A percentile compares a stretch with the other conserved stretches of the same genome.
These are phyloP conservation scores for Aphelenchoides avenae DNA, from an alignment of 1,140 invertebrate genomes.

Conservation along the genomic window DNA sequence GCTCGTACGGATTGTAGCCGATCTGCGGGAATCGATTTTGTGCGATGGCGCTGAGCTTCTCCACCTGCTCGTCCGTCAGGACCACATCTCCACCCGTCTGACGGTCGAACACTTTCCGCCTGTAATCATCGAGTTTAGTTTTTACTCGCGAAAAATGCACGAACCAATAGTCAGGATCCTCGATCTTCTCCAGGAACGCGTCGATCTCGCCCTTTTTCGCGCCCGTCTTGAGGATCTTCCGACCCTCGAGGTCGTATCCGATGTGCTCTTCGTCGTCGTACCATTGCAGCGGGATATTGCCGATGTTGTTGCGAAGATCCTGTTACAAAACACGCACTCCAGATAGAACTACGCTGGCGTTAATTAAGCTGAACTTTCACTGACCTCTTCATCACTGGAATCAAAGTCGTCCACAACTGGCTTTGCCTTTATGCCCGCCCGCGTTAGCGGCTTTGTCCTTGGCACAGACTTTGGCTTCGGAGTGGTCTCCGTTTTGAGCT, in stretches of 20 bases:
- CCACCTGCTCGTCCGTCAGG: slow-evolving; percentile 74
- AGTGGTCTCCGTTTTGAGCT: not conserved
- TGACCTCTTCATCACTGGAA: slow-evolving; percentile 53
- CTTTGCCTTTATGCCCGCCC: slow-evolving; percentile 7
- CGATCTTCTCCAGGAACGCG: slow-evolving; percentile 84
- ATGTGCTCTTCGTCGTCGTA: slow-evolving; percentile 92
- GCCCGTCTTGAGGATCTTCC: slow-evolving; percentile 77
- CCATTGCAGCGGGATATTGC: slow-evolving; percentile 94
- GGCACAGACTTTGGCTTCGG: not conserved
- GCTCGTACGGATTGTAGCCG: slow-evolving; percentile 79
- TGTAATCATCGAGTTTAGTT: slow-evolving; percentile 52
- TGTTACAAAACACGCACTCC: slow-evolving; percentile 51
- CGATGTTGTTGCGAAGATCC: slow-evolving; percentile 89
- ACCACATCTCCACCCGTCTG: slow-evolving; percentile 87
- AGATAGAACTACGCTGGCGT: not conserved
- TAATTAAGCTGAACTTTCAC: slow-evolving; percentile 4
- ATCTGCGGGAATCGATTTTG: slow-evolving; percentile 74
- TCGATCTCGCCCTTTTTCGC: slow-evolving; percentile 75
- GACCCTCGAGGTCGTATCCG: slow-evolving; percentile 88
- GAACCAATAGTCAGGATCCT: slow-evolving; percentile 91
- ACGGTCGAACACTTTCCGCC: slow-evolving; percentile 84
- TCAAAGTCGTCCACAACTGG: slow-evolving; percentile 41
- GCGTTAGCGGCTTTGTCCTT: slow-evolving; percentile 2
- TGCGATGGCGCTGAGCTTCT: slow-evolving; percentile 78
- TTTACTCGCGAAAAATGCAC: slow-evolving; percentile 17